These are phyloP conservation scores for Cherax destructor DNA, from an alignment of 1,140 invertebrate genomes.

Conservation along the genomic window DNA sequence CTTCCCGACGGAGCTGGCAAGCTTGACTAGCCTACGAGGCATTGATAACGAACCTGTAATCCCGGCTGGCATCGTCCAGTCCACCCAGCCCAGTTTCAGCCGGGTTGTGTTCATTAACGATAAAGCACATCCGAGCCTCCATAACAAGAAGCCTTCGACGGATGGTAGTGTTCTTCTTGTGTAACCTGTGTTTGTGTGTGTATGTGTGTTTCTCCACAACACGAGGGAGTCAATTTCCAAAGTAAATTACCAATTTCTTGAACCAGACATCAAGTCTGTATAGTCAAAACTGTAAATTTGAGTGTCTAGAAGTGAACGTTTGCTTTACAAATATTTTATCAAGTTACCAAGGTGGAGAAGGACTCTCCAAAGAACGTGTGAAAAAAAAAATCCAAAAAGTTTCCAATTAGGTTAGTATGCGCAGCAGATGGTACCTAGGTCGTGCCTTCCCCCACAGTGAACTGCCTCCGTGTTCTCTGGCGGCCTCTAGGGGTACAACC, in stretches of 20 bases:
- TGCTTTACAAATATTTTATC: not conserved
- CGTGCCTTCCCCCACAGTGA: not conserved
- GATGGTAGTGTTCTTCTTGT: constrained; percentile 5
- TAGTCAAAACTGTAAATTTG: not conserved
- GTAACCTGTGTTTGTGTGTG: constrained; percentile 4
- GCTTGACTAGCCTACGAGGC: constrained; percentile 4
- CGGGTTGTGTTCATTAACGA: constrained; percentile 34
- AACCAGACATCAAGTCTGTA: not conserved
- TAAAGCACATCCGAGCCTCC: constrained; percentile 49
- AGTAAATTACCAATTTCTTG: not conserved
- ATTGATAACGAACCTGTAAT: not conserved
- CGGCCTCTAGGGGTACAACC: not conserved
- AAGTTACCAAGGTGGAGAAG: constrained; percentile 18
- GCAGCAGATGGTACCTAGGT: not conserved
- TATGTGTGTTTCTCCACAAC: not conserved
- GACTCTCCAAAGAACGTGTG: not conserved
- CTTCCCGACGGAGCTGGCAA: constrained; percentile 34
- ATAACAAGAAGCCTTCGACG: not conserved
- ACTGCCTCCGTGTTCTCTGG: not conserved
- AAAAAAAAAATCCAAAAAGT: not conserved
- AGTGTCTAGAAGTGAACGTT: not conserved
- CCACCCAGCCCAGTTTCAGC: constrained; percentile 13
- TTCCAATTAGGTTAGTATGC: not conserved
- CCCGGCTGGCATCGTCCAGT: constrained; percentile 44
- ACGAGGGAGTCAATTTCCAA: not conserved